These are phyloP conservation scores for Muntiacus muntjak DNA, from an alignment of 2,113 vertebrate species.

Conservation along the genomic window DNA sequence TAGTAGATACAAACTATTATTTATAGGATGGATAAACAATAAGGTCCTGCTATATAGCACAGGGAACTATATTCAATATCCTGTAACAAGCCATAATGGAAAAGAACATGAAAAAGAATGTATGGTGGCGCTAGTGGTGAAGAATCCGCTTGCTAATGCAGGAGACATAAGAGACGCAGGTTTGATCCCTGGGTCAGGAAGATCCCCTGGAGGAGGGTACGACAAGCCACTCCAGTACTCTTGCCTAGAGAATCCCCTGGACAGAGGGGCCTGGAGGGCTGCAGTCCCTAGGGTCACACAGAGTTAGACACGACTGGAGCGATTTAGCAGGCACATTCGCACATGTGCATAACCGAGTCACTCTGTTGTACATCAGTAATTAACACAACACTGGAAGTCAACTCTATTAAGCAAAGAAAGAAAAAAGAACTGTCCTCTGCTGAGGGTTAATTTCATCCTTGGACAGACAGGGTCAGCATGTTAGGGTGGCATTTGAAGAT, in stretches of 20 bases:
- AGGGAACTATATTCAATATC: not conserved
- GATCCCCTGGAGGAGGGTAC: not conserved
- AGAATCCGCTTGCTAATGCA: not conserved
- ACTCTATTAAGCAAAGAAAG: not conserved
- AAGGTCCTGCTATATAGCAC: not conserved
- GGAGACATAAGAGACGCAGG: not conserved
- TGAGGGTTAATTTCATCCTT: not conserved
- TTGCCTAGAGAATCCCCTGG: not conserved
- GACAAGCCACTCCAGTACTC: not conserved
- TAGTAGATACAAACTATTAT: not conserved
- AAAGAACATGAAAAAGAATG: not conserved
- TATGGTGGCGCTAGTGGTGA: not conserved
- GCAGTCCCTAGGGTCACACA: not conserved
- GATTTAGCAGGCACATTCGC: not conserved
- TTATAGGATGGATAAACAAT: not conserved
- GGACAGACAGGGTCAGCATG: not conserved
- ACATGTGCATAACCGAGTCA: not conserved
- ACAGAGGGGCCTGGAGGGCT: not conserved
- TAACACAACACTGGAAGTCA: not conserved
- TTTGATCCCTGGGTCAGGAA: not conserved
- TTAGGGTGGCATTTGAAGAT: accelerated
- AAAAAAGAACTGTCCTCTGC: not conserved
- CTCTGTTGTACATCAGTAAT: not conserved
- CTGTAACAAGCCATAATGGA: not conserved
- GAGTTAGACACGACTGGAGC: not conserved